These are phyloP conservation scores for Baryphthengus martii DNA, from an alignment of 2,113 vertebrate species.

Conservation along the genomic window DNA sequence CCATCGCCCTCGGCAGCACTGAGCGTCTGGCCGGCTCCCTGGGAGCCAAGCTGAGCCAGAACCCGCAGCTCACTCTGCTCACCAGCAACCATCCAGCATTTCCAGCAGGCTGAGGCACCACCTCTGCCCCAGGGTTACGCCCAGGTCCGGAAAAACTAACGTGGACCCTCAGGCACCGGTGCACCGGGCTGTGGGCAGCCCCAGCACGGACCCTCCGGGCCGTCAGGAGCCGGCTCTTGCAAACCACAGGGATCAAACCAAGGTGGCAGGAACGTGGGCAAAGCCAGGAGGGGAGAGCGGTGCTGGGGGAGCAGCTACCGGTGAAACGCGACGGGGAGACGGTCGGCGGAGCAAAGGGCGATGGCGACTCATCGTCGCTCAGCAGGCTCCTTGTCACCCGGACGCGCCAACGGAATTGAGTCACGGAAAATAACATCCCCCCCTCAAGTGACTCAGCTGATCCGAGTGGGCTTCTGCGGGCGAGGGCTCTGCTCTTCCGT, in stretches of 20 bases:
- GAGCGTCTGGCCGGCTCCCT: background rate
- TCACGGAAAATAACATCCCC: background rate
- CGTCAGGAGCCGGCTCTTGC: background rate
- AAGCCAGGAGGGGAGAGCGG: background rate
- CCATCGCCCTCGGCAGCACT: rapidly evolving
- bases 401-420: background rate
- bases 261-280: background rate
- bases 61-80: background rate
- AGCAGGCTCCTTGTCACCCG: background rate
- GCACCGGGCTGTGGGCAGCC: background rate
- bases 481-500: background rate
- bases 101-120: background rate
- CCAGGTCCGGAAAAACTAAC: background rate
- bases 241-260: background rate
- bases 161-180: background rate
- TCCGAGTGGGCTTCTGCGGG: rapidly evolving
- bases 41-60: background rate
- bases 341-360: background rate
- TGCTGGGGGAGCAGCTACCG: background rate
- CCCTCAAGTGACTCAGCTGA: background rate
- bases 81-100: rapidly evolving
- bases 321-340: background rate
- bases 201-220: rapidly evolving
- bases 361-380: rapidly evolving
- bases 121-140: rapidly evolving